These are phyloP conservation scores for Clinocottus analis DNA, from an alignment of 2,113 vertebrate genomes.

Conservation along the genomic window DNA sequence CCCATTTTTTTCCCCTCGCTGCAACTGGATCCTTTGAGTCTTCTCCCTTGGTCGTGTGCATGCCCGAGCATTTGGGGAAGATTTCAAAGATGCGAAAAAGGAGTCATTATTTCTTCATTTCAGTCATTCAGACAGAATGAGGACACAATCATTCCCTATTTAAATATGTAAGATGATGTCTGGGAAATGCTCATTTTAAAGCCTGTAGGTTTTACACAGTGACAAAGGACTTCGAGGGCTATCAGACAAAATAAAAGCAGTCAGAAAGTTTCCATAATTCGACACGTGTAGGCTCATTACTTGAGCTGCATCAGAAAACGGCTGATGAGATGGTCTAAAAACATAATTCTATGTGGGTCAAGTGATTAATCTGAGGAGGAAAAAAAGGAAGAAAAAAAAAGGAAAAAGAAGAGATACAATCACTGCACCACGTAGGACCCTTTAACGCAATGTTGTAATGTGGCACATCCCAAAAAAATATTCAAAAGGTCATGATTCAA, in stretches of 20 bases:
- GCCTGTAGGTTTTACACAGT: constrained; percentile 22
- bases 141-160: constrained; percentile 60
- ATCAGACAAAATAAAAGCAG: constrained; percentile 20
- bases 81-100: constrained; percentile 52
- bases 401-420: not conserved
- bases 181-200: constrained; percentile 42
- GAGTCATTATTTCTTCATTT: constrained; percentile 73
- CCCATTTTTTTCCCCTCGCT: constrained; percentile 58
- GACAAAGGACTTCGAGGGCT: constrained; percentile 24
- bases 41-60: constrained; percentile 46
- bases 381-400: not conserved
- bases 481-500: constrained; percentile 6
- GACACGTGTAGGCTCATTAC: constrained; percentile 26
- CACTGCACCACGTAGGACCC: not conserved
- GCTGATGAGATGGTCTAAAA: constrained; percentile 15
- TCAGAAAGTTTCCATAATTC: constrained; percentile 2
- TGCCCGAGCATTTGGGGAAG: constrained; percentile 41
- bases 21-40: constrained; percentile 51
- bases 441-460: constrained; percentile 15
- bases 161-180: constrained; percentile 58
- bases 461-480: not conserved
- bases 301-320: constrained; percentile 14
- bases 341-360: constrained; percentile 31
- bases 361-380: constrained; percentile 23
- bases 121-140: constrained; percentile 72